Conservation (phyloP, 2,797 vertebrate species). For the Acridotheres tristis region DNA sequence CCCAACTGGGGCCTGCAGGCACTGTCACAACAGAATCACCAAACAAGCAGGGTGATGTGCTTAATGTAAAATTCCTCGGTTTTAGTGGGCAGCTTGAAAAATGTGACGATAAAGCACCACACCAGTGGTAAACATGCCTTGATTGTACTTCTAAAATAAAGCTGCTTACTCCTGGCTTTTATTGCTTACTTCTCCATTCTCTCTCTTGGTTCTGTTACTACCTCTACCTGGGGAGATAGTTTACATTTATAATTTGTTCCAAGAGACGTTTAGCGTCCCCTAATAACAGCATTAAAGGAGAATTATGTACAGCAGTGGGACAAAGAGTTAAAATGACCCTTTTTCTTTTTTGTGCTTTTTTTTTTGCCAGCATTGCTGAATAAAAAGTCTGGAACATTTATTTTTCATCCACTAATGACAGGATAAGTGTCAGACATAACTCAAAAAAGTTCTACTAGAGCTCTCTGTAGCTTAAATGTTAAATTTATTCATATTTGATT, state of each 20-base stretch:
- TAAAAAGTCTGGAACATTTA: neutral
- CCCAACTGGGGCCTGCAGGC: neutral
- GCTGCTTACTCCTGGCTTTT: constrained; percentile 28
- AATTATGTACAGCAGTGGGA: neutral
- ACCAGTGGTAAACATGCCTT: neutral
- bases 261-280: neutral
- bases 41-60: neutral
- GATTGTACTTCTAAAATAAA: neutral
- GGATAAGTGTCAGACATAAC: neutral
- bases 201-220: neutral
- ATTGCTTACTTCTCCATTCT: neutral
- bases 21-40: neutral
- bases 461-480: constrained; percentile 5
- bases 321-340: neutral
- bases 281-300: neutral
- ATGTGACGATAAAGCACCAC: neutral
- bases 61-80: neutral
- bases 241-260: constrained; percentile 10
- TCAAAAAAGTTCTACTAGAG: neutral
- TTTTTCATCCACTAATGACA: constrained; percentile 4
- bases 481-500: constrained; percentile 55
- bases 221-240: neutral
- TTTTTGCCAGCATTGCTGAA: neutral
- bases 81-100: neutral
- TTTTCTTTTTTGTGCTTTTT: too few species aligned